Base-by-base conservation (phyloP, 2,113 vertebrate species). In the Paramisgurnus dabryanus region DNA sequence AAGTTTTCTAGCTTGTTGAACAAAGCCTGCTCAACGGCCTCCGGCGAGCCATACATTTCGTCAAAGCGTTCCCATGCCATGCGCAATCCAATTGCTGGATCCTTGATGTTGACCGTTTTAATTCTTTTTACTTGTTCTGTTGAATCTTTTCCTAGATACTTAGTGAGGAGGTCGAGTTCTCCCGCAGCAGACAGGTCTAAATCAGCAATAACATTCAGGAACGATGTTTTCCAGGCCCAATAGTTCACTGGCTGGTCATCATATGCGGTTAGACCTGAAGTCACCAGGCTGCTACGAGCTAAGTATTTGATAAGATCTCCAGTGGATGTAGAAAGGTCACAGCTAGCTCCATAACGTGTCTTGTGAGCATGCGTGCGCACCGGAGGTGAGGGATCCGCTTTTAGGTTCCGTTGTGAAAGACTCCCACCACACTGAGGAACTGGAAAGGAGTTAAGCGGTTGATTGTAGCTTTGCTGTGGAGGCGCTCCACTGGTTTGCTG, bases 231-330 rank as follows among this genome's bases (percentile, higher is more conserved):
- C 81, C 74, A 83, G 1, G 67, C 78, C 74, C 68, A 69, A 6
- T 74, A 85, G 73, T 83, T 85, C 6, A 64, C 57, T 17, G 67
- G 72, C 53, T 74, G 22, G 34, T 84, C 79, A 64, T 81, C 68
- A 43, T 67, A 47, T 47, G n/a, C 4, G 0, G 34, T 65, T 5
- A 65, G 12, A 3, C 27, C 63, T 66, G 39, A 66, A 66, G 61
- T 64, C 11, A 64, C 61, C 61, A 64, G 1, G 34, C 61, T 15
- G 11, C 61, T 64, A 13, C 61, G 27, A 64, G 27, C 61, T 12
- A 63, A 8, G 22, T 64, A 64, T 64, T 39, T 64, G 61, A 64
- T 66, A 0, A 41, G 63, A 1, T 65, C 63, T 15, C 63, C 34
- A 40, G 63, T 40, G 63, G 34, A 15, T 2, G 34, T 40, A 65